Conservation (phyloP, 1,140 invertebrate genomes). For the Whitmania pigra region DNA sequence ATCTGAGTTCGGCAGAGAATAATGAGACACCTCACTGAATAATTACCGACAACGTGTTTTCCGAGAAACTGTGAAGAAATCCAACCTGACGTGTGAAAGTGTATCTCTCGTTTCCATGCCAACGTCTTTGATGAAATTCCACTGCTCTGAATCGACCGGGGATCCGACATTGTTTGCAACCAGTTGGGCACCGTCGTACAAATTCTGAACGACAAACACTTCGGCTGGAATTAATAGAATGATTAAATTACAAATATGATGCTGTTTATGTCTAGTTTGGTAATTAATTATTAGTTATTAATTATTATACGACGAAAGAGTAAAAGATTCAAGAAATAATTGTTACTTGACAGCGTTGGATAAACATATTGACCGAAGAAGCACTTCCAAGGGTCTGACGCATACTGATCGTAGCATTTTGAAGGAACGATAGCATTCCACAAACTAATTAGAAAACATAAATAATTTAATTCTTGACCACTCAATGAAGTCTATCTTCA, state of each 20-base stretch:
- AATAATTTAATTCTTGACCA: too few relatives aligned
- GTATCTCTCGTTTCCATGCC: slow-evolving; percentile 64
- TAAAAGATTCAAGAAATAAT: too few relatives aligned
- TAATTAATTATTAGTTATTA: too few relatives aligned
- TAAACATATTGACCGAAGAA: slow-evolving; percentile 84
- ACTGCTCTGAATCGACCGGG: slow-evolving; percentile 71
- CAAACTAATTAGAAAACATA: slow-evolving; percentile 38
- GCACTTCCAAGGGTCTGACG: slow-evolving; percentile 68
- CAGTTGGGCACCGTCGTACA: slow-evolving; percentile 88
- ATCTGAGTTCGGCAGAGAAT: too few relatives aligned
- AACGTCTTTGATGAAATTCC: slow-evolving; percentile 81
- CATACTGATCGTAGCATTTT: slow-evolving; percentile 55
- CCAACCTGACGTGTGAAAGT: slow-evolving; percentile 65
- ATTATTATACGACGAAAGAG: too few relatives aligned
- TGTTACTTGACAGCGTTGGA: slow-evolving; percentile 62
- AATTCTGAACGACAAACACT: slow-evolving; percentile 82
- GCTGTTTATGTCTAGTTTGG: too few relatives aligned
- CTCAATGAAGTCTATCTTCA: not conserved
- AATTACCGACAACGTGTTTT: too few relatives aligned
- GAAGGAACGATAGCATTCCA: slow-evolving; percentile 70
- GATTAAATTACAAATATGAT: too few relatives aligned
- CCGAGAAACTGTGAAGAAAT: slow-evolving; percentile 24
- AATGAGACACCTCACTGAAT: too few relatives aligned
- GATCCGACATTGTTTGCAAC: slow-evolving; percentile 72
- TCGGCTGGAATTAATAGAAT: slow-evolving; percentile 51